These are phyloP conservation scores for Sinocyclocheilus maitianheensis DNA, from an alignment of 2,113 vertebrate genomes.

Conservation along the genomic window DNA sequence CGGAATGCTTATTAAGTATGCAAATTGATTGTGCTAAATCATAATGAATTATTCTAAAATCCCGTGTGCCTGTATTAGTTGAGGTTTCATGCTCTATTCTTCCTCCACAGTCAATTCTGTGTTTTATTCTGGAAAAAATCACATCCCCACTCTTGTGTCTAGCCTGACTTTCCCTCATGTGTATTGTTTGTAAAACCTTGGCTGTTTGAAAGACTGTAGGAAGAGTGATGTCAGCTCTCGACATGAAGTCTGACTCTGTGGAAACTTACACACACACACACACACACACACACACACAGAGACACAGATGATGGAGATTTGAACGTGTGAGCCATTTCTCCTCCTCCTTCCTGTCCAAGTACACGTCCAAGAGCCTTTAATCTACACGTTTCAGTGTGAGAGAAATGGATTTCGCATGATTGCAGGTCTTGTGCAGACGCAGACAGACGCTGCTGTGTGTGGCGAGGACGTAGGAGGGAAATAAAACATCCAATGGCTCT, in stretches of 20 bases:
- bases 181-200: constrained; percentile 27
- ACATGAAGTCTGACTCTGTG: constrained; percentile 15
- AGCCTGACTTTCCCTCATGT: constrained; percentile 28
- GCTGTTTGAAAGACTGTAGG: constrained; percentile 25
- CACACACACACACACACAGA: not conserved
- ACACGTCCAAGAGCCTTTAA: constrained; percentile 49
- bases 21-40: not conserved
- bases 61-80: not conserved
- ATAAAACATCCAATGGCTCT: constrained; percentile 49
- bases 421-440: constrained; percentile 48
- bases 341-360: constrained; percentile 50
- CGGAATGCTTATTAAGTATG: not conserved
- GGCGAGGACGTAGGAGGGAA: constrained; percentile 50
- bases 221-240: constrained; percentile 19
- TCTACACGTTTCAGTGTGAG: constrained; percentile 50
- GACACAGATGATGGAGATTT: constrained; percentile 25
- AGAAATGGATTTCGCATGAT: constrained; percentile 57
- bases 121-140: constrained; percentile 2
- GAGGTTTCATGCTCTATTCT: not conserved
- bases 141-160: not conserved
- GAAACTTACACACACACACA: not conserved
- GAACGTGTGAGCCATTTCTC: constrained; percentile 31
- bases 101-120: constrained; percentile 17
- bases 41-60: not conserved
- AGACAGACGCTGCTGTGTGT: constrained; percentile 35